Conservation (phyloP, 2,797 vertebrate genomes). For the Scolopax bukidnonensis region DNA sequence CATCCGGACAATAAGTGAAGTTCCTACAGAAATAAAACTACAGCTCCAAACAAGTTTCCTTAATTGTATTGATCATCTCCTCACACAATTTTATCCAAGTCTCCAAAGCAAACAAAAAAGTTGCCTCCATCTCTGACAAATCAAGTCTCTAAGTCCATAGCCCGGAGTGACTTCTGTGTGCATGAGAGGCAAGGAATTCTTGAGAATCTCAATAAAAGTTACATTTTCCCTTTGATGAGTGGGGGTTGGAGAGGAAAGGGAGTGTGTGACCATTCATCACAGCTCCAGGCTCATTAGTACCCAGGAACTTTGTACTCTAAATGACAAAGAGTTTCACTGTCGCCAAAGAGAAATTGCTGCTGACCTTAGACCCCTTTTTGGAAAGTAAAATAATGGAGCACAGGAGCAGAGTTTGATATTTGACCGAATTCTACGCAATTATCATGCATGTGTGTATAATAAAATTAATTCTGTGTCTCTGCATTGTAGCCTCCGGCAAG, state of each 20-base stretch:
- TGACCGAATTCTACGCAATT: constrained; percentile 96
- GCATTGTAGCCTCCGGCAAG: constrained; percentile 89
- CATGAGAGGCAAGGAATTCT: constrained; percentile 39
- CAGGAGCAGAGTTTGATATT: constrained; percentile 90
- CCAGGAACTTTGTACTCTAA: constrained; percentile 73
- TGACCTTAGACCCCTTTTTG: constrained; percentile 79
- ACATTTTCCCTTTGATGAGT: constrained; percentile 49
- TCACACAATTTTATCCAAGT: not conserved
- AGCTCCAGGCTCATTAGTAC: constrained; percentile 63
- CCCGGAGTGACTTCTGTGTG: constrained; percentile 16
- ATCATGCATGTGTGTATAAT: constrained; percentile 99
- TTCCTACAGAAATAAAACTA: not conserved
- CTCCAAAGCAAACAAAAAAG: not conserved
- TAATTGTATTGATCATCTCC: not conserved
- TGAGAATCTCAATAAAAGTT: constrained; percentile 54
- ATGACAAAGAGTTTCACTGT: constrained; percentile 79
- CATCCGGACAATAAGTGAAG: not conserved
- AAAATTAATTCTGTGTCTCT: constrained; percentile 99
- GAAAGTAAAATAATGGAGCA: constrained; percentile 80
- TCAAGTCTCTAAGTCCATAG: not conserved
- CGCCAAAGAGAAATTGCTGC: constrained; percentile 74
- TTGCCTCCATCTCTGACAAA: not conserved
- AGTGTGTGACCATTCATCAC: constrained; percentile 65
- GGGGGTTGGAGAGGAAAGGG: constrained; percentile 18
- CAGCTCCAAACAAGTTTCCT: not conserved